phyloP scores from a whole-genome alignment of 2,888 invertebrate species.

The Sisyra nigra region DNA sequence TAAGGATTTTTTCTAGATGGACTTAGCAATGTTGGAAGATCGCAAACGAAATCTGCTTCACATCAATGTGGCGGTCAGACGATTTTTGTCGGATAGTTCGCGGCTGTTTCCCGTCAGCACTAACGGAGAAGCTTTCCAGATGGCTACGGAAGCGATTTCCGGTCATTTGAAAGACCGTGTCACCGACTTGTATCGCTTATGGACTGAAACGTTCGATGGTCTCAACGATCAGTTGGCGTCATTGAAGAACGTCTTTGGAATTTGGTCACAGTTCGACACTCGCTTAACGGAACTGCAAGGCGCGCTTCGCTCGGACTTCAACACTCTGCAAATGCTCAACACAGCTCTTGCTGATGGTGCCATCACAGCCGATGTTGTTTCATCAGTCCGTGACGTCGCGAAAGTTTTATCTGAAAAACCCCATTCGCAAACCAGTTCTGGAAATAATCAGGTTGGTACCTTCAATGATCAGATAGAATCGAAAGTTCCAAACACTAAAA shows the following conservation, averaged over 20 bases:
- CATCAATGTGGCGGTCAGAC: constrained; percentile 39
- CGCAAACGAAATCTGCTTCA: constrained; percentile 39
- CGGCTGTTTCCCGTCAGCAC: constrained; percentile 32
- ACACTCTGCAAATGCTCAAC: constrained; percentile 36
- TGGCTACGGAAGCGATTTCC: constrained; percentile 19
- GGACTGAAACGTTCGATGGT: constrained; percentile 52
- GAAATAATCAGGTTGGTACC: no score
- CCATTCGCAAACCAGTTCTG: no score
- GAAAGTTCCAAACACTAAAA: no score
- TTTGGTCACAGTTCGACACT: constrained; percentile 62
- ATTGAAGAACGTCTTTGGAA: constrained; percentile 51
- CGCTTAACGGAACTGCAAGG: constrained; percentile 61
- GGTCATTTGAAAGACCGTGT: constrained; percentile 45
- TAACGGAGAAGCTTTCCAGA: neutral
- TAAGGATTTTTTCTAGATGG: constrained; percentile 34
- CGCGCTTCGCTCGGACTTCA: constrained; percentile 55
- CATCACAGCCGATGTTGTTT: constrained; percentile 32
- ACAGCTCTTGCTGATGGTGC: constrained; percentile 26
- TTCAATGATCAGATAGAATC: no score
- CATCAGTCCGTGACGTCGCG: constrained; percentile 38
- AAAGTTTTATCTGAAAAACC: constrained; percentile 35
- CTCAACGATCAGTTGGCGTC: constrained; percentile 31
- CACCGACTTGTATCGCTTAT: constrained; percentile 46
- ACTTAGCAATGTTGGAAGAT: constrained; percentile 38
- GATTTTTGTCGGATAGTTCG: constrained; percentile 33